These are phyloP conservation scores for Cricetomys ansorgei DNA, from an alignment of 2,113 vertebrate genomes.

Conservation along the genomic window DNA sequence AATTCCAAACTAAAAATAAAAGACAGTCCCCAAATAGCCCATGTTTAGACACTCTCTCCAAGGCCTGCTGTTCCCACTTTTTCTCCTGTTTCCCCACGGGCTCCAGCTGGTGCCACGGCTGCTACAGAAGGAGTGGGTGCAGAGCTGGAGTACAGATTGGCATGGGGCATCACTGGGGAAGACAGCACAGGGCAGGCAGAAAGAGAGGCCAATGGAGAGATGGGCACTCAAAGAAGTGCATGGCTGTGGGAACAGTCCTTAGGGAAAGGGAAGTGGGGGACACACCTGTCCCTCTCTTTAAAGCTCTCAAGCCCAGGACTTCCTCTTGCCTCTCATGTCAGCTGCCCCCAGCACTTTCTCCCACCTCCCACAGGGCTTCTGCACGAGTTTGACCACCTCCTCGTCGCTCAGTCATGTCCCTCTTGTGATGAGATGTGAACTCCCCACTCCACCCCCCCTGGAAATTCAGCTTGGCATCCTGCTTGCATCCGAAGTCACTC, in stretches of 20 bases:
- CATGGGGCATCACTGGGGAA: neutral
- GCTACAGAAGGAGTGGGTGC: slow-evolving; percentile 15
- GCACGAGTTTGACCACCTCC: neutral
- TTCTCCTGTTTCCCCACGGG: slow-evolving; percentile 19
- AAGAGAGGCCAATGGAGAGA: neutral
- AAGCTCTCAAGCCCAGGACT: accelerated
- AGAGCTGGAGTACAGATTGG: neutral
- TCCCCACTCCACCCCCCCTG: no score
- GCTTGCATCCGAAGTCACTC: neutral
- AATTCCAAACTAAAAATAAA: slow-evolving; percentile 40
- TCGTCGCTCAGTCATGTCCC: neutral
- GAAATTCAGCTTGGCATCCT: neutral
- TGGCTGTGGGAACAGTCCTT: neutral
- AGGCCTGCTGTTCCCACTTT: neutral
- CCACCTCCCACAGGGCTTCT: neutral
- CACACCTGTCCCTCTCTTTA: neutral
- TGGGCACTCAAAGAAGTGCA: no score
- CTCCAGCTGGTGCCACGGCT: slow-evolving; percentile 67
- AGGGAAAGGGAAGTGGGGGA: neutral
- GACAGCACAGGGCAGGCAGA: neutral
- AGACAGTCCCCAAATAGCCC: slow-evolving; percentile 14
- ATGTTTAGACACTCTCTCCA: neutral
- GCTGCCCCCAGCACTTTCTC: accelerated
- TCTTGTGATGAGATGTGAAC: neutral
- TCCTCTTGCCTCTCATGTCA: neutral